Evolutionary conservation across 2,113 vertebrate genomes (phyloP).

Genomic region (Pleuronectes platessa): DNA sequence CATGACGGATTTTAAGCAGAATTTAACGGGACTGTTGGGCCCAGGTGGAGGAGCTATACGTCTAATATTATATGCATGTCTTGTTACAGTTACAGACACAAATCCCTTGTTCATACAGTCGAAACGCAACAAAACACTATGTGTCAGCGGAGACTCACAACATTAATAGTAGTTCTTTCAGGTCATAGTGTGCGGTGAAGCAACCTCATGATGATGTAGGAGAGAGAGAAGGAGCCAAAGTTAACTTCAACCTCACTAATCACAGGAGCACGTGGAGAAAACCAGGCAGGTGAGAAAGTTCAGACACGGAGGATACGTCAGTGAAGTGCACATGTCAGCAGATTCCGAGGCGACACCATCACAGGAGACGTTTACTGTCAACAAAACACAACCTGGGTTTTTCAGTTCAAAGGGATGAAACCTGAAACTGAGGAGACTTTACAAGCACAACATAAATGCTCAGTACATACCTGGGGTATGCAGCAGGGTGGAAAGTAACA

Average conservation of each 20-base stretch:
- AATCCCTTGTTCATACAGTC: no score
- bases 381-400: slow-evolving; percentile 1
- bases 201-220: neutral
- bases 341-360: neutral
- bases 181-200: neutral
- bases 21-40: no score
- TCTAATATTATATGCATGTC: no score
- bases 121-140: no score
- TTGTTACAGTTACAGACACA: no score
- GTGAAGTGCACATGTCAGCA: slow-evolving; percentile 20
- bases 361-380: slow-evolving; percentile 25
- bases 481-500: neutral
- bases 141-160: neutral
- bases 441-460: no score
- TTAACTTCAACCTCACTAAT: neutral
- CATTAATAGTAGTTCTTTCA: neutral
- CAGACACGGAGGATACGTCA: slow-evolving; percentile 8
- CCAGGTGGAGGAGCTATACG: no score
- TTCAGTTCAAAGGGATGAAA: neutral
- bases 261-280: neutral
- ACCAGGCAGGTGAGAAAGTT: neutral
- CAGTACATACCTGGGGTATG: neutral
- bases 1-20: no score
- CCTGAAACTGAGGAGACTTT: neutral
- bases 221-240: neutral